Conservation (phyloP, 2,888 invertebrate genomes). For the Calameuta filiformis region DNA sequence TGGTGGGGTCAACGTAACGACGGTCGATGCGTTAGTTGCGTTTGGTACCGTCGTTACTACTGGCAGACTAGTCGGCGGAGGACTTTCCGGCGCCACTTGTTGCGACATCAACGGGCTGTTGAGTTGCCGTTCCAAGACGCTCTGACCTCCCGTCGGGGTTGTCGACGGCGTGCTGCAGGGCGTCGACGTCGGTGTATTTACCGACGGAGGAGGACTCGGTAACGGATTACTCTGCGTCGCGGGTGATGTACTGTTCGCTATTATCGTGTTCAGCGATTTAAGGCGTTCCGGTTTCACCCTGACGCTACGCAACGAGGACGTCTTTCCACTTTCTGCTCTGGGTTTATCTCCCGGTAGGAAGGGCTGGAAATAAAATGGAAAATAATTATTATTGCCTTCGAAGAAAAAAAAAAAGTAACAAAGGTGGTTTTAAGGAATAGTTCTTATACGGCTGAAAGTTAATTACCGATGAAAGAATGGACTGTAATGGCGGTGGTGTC, state of each 20-base stretch:
- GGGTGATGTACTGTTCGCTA: conserved; percentile 49
- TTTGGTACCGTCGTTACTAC: conserved; percentile 50
- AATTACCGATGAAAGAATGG: conserved; percentile 50
- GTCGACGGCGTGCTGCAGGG: conserved; percentile 57
- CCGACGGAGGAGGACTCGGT: conserved; percentile 59
- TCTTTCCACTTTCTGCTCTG: conserved; percentile 65
- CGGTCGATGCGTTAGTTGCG: conserved; percentile 61
- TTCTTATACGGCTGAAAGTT: background rate
- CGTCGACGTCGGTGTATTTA: conserved; percentile 54
- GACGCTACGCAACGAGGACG: conserved; percentile 72
- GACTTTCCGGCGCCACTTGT: conserved; percentile 40
- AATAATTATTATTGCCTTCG: background rate
- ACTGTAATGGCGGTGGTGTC: conserved; percentile 47
- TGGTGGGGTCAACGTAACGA: conserved; percentile 63
- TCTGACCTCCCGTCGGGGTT: conserved; percentile 55
- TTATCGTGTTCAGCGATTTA: conserved; percentile 61
- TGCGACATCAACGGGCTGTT: conserved; percentile 54
- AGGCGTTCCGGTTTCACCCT: conserved; percentile 74
- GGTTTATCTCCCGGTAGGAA: conserved; percentile 59
- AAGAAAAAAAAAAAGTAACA: background rate
- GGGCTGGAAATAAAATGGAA: conserved; percentile 48
- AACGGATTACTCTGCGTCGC: conserved; percentile 47
- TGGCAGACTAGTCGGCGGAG: conserved; percentile 46
- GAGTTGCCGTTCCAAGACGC: conserved; percentile 58
- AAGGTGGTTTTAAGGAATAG: background rate